Evolutionary conservation across 1,140 invertebrate genomes (phyloP), one percentile per base, ranked within the genome.

Genomic region (Tetranychus urticae): DNA sequence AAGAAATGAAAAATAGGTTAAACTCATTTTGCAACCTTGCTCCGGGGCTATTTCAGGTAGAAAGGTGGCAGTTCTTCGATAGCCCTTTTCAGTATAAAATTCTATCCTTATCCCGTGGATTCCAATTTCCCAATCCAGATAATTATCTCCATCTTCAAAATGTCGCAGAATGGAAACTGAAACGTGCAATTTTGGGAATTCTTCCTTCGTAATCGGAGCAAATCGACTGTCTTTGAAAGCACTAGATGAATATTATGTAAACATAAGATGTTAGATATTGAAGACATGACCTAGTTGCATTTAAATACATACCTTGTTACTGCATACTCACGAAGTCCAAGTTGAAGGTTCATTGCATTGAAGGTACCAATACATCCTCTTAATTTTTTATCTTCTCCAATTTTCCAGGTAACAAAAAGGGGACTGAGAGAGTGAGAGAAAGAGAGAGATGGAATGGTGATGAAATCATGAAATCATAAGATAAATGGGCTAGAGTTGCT

Each of bases 351-450:
- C 80, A 94, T 88, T 46, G 91, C 85, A 74, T 85, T 91, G 70
- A 93, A 93, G 59, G 89, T 93, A 62, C 89, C 89, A 71, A 93
- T 92, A 72, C 89, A 93, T n/a, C 89, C 89, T 64, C 89, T 78
- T 62, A 93, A 76, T 60, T 86, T 79, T 71, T 84, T 81, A 69
- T 96, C 92, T 71, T 86, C 85, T 23, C 93, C 92, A 70, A 89
- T 89, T 72, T 88, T 88, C 93, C 93, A 98, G 61, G 93, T 97
- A 37, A 98, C 93, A 80, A 98, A 98, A 68, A 98, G 77, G 57
- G 92, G 93, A 75, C 91, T 94, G 62, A 83, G 84, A 58, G 46
- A 60, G 50, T 6, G 14, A n/a, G 14, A 52, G 48, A 33, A n/a
- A 52, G n/a, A 10, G 46, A 47, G 23, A 23, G 23, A 23, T 23